Percentiles rank a stretch among this genome's conserved stretches.
Evolutionary conservation across 1,140 invertebrate species (phyloP).

Genomic region (Drosophila cardini): DNA sequence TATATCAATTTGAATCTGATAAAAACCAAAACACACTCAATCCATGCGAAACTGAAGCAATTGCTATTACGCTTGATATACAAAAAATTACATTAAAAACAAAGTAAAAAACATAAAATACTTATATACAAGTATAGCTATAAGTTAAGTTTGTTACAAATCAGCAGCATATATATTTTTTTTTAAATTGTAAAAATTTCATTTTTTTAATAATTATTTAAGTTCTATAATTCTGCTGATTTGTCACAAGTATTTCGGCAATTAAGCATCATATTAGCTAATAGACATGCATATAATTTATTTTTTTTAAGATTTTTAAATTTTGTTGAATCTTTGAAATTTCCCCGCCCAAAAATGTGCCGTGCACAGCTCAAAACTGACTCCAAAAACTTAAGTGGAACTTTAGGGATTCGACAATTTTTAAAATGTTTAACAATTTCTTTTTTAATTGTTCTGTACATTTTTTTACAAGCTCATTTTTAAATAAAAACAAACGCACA

Average conservation of each 20-base stretch:
- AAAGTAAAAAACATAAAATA: slow-evolving; percentile 17
- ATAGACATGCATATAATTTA: too few species aligned
- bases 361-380: slow-evolving; percentile 29
- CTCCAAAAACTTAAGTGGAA: neutral
- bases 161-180: slow-evolving; percentile 43
- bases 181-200: slow-evolving; percentile 41
- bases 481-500: slow-evolving; percentile 38
- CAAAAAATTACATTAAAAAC: slow-evolving; percentile 25
- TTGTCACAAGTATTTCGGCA: too few species aligned
- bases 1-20: slow-evolving; percentile 74
- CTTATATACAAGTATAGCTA: slow-evolving; percentile 33
- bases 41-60: slow-evolving; percentile 70
- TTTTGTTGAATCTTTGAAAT: too few species aligned
- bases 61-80: slow-evolving; percentile 78
- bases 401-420: slow-evolving; percentile 44
- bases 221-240: too few species aligned
- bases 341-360: slow-evolving; percentile 17
- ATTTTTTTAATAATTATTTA: slow-evolving; percentile 1
- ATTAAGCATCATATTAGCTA: too few species aligned
- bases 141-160: slow-evolving; percentile 18
- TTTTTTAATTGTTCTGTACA: slow-evolving; percentile 50
- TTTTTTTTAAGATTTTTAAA: too few species aligned
- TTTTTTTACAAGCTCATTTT: slow-evolving; percentile 20
- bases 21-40: slow-evolving; percentile 69
- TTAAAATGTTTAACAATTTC: slow-evolving; percentile 23